Evolutionary conservation across 1,140 invertebrate genomes (phyloP), one percentile per base, ranked within the genome.

Genomic region (Saccostrea glomerata): DNA sequence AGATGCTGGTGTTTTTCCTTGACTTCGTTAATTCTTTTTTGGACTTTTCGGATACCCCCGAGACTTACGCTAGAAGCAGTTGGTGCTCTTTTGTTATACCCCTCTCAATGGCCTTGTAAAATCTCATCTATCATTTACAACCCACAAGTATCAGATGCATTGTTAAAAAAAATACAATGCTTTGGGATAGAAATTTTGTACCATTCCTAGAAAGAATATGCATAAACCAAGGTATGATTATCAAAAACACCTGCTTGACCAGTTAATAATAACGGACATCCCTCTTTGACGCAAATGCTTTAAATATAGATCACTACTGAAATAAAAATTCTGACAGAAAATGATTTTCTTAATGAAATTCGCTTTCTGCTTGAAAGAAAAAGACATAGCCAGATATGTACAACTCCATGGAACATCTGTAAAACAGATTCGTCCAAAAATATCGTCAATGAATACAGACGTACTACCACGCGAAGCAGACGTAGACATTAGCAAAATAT

Each of bases 271-370:
- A 30, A 73, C 25, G 25, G 23, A 73, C 66, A 36, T 13, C 25
- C 70, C 12, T 77, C 70, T 23, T 77, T 25, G 30, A 77, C 70
- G 70, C 70, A 15, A 30, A 25, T 9, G 13, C 25, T 30, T 77
- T 77, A 77, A 77, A 77, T 30, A 30, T 77, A 77, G 70, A 15
- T 30, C 25, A 77, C 25, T 66, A 0, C 23, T 77, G 23, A 63
- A n/a, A 77, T 3, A 30, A 30, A 15, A 23, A 15, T 36, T 36
- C 30, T 12, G 23, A 77, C 70, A 77, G 25, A 77, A 77, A 77
- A 66, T 66, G 23, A 77, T 36, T 77, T 36, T 77, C 70, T 77
- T 36, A 77, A 77, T 77, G 70, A 77, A 77, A 77, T 77, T 77
- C 15, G 70, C 70, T 36, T 77, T 77, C 70, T 30, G 70, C 25